Evolutionary conservation across 2,888 invertebrate species (phyloP).

Genomic region (Mythimna loreyi): DNA sequence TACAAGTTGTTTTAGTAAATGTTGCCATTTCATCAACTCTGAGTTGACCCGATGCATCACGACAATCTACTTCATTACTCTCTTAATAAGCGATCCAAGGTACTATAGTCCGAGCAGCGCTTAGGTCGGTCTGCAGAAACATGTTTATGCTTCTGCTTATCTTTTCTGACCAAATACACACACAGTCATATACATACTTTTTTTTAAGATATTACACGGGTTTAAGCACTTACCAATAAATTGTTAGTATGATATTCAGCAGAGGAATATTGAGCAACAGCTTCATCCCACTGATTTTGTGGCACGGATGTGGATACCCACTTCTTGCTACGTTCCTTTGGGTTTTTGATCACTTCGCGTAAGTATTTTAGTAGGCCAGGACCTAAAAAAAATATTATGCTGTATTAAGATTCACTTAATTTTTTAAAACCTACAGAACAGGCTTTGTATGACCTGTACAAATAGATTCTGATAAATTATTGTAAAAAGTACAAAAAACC

Average conservation of each 20-base stretch:
- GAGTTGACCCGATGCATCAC: too few relatives aligned
- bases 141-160: too few relatives aligned
- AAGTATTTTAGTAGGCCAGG: constrained; percentile 91
- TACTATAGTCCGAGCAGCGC: too few relatives aligned
- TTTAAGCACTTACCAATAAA: constrained; percentile 88
- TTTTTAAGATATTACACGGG: background rate
- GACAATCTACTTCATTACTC: too few relatives aligned
- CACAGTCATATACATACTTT: background rate
- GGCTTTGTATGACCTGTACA: background rate
- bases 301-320: constrained; percentile 96
- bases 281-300: constrained; percentile 91
- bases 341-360: constrained; percentile 90
- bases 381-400: constrained; percentile 78
- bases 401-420: background rate
- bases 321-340: constrained; percentile 92
- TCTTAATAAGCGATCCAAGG: too few relatives aligned
- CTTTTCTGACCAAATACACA: background rate
- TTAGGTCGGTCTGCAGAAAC: too few relatives aligned
- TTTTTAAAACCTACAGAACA: background rate
- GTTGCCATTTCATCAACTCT: too few relatives aligned
- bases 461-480: background rate
- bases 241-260: constrained; percentile 96
- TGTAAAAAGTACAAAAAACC: background rate
- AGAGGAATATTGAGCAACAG: constrained; percentile 91
- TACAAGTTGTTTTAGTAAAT: too few relatives aligned